Conservation (phyloP, 2,888 invertebrate genomes). For the Microplitis deprimator region DNA sequence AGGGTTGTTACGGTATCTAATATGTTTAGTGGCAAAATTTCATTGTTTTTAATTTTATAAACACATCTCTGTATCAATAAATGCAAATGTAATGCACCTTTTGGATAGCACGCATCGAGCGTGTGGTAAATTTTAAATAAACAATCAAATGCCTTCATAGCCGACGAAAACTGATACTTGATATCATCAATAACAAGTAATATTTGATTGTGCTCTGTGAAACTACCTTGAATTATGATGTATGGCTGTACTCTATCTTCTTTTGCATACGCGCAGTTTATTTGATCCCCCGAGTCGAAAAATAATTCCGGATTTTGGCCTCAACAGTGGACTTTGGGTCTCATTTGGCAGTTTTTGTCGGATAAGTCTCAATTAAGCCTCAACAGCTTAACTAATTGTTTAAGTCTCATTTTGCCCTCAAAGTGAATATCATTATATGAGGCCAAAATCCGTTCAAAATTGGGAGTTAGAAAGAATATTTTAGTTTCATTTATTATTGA, state of each 20-base stretch:
- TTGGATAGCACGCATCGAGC: neutral
- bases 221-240: constrained; percentile 4
- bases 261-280: neutral
- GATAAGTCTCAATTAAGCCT: too few species aligned
- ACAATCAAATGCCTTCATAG: constrained; percentile 10
- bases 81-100: constrained; percentile 4
- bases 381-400: too few species aligned
- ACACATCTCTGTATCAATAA: constrained; percentile 13
- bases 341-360: too few species aligned
- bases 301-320: too few species aligned
- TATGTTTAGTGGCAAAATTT: neutral
- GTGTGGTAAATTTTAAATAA: neutral
- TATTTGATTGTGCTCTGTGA: neutral
- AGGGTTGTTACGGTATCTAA: neutral
- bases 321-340: too few species aligned
- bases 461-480: too few species aligned
- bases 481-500: too few species aligned
- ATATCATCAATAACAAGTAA: constrained; percentile 3
- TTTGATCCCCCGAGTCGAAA: too few species aligned
- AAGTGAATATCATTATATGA: too few species aligned
- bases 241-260: constrained; percentile 5
- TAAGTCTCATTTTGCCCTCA: too few species aligned
- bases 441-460: too few species aligned
- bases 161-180: neutral
- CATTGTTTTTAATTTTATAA: constrained; percentile 7